Conservation (phyloP, 2,888 invertebrate species). For the Rotaria macrura region DNA sequence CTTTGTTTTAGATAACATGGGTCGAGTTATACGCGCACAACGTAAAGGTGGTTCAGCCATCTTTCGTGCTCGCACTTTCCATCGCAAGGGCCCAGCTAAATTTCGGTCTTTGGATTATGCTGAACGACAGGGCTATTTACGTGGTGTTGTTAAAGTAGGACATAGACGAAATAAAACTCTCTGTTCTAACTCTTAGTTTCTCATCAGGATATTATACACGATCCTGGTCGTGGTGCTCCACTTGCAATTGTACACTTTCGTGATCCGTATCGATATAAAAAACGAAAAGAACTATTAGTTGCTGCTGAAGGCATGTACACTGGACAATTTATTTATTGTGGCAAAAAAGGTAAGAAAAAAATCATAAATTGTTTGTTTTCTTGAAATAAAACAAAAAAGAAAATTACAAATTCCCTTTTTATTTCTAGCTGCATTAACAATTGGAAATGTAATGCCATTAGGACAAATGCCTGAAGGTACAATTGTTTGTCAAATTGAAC, state of each 20-base stretch:
- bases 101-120: slow-evolving; percentile 87
- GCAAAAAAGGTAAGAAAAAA: slow-evolving; percentile 71
- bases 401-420: slow-evolving; percentile 37
- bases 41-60: slow-evolving; percentile 99
- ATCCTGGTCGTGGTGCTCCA: slow-evolving; percentile 96
- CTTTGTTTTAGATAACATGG: slow-evolving; percentile 60
- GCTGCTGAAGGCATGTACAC: slow-evolving; percentile 92
- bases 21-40: slow-evolving; percentile 98
- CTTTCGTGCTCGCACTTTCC: slow-evolving; percentile 93
- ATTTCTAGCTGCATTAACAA: slow-evolving; percentile 60
- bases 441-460: slow-evolving; percentile 94
- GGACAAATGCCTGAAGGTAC: slow-evolving; percentile 99
- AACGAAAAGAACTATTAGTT: slow-evolving; percentile 87
- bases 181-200: neutral
- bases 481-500: slow-evolving; percentile 94
- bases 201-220: slow-evolving; percentile 66
- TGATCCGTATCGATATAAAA: slow-evolving; percentile 94
- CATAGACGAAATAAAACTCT: neutral
- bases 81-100: slow-evolving; percentile 95
- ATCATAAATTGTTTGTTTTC: neutral
- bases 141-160: slow-evolving; percentile 83
- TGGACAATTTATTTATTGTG: slow-evolving; percentile 96
- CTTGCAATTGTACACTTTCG: slow-evolving; percentile 91
- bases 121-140: slow-evolving; percentile 96
- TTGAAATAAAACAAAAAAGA: neutral